Evolutionary conservation across 2,797 vertebrate species (phyloP).

Genomic region (Leptoclinus maculatus): DNA sequence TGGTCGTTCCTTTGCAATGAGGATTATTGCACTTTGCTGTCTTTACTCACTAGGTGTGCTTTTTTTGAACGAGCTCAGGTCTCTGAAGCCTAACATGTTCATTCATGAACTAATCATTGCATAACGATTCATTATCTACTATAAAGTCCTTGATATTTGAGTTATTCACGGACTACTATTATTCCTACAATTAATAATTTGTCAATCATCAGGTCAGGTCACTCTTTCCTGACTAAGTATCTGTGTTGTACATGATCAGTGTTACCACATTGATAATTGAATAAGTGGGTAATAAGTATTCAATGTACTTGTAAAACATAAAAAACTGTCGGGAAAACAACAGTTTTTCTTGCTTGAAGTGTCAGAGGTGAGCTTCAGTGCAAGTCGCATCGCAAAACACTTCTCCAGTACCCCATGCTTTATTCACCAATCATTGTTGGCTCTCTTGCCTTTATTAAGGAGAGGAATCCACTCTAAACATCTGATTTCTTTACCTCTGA

Average conservation of each 20-base stretch:
- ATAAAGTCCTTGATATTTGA: not conserved
- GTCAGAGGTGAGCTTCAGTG: not conserved
- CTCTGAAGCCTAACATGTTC: not conserved
- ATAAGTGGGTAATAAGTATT: not conserved
- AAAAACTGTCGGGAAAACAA: not conserved
- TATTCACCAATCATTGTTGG: not conserved
- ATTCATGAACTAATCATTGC: conserved; percentile 13
- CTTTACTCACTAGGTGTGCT: not conserved
- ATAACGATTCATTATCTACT: not conserved
- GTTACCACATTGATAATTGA: not conserved
- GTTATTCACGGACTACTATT: not conserved
- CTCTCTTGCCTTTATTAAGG: not conserved
- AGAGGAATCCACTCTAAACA: not conserved
- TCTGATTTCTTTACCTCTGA: not conserved
- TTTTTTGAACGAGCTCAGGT: not conserved
- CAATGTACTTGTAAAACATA: not conserved
- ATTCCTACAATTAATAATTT: not conserved
- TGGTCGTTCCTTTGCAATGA: not conserved
- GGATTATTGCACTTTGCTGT: not conserved
- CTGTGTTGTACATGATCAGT: not conserved
- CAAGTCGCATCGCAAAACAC: not conserved
- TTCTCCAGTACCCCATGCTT: not conserved
- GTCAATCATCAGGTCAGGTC: not conserved
- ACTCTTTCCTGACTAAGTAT: not conserved
- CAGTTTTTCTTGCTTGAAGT: too few species aligned